Evolutionary conservation across 2,888 invertebrate species (phyloP), one percentile per base, ranked within the genome.

Genomic region (Rhagophthalmus giganteus): DNA sequence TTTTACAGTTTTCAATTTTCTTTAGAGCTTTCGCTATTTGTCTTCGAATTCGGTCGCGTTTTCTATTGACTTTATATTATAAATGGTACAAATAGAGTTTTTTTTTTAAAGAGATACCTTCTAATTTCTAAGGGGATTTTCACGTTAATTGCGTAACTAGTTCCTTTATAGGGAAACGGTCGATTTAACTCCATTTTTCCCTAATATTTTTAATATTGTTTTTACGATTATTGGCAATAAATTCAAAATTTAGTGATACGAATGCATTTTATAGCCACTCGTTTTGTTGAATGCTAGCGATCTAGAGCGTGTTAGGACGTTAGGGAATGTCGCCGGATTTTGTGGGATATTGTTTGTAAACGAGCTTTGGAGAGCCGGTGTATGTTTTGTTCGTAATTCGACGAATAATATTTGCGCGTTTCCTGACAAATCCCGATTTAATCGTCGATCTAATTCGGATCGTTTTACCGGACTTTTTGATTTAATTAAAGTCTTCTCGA

Each of bases 261-360:
- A 41, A 25, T 32, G 40, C 14, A 41, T 41, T 41, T 41, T 41
- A 41, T 41, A 10, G 30, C 32, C 31, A n/a, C 16, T 31, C 40
- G 32, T 41, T 41, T 41, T 32, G 40, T 32, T 32, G 25, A 41
- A 32, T 32, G 40, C 14, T 28, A 12, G 39, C 28, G 14, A 28
- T 28, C 10, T 28, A 30, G n/a, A 13, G 24, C 8, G 40, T 31
- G 38, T 41, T n/a, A 14, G 25, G 32, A 13, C 2, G 30, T 41
- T 32, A n/a, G 4, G 14, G 32, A 41, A 31, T 32, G 30, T 30
- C 31, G 31, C n/a, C 32, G 40, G 40, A 31, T 41, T 41, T 41
- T 41, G 40, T 41, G 32, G 40, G 40, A 41, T 41, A 41, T 41
- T 41, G 40, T 41, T 41, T 20, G 32, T 31, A 41, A 41, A 41